Evolutionary conservation across 2,797 vertebrate genomes (phyloP).

Genomic region (Eidolon dupreanum): DNA sequence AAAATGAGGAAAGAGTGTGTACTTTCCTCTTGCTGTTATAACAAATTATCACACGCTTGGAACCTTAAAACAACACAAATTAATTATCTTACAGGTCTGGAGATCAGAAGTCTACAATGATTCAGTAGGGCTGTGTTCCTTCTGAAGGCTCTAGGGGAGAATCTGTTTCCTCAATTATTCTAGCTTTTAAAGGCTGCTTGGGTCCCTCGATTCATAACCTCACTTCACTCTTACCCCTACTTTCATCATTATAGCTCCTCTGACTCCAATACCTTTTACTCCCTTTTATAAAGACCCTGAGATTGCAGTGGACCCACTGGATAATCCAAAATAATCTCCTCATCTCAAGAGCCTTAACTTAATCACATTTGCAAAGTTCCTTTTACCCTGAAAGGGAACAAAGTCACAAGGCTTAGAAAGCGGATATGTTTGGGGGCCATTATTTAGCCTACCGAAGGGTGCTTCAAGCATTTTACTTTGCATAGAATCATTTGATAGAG

Average conservation of each 20-base stretch:
- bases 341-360: not conserved
- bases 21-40: not conserved
- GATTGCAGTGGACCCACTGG: not conserved
- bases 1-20: not conserved
- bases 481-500: not conserved
- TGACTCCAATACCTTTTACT: not conserved
- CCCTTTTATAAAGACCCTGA: not conserved
- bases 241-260: not conserved
- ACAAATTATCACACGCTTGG: not conserved
- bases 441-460: not conserved
- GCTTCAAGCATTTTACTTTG: not conserved
- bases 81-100: not conserved
- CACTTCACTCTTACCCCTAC: not conserved
- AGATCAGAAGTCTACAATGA: not conserved
- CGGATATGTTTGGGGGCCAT: not conserved
- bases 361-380: not conserved
- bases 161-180: not conserved
- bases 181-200: not conserved
- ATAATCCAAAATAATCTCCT: not conserved
- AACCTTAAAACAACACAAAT: not conserved
- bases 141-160: not conserved
- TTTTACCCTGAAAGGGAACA: not conserved
- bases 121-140: not conserved
- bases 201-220: not conserved
- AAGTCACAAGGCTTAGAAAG: not conserved